These are phyloP conservation scores for Pseudomyrmex cubaensis DNA, from an alignment of 1,140 invertebrate species.

Conservation along the genomic window DNA sequence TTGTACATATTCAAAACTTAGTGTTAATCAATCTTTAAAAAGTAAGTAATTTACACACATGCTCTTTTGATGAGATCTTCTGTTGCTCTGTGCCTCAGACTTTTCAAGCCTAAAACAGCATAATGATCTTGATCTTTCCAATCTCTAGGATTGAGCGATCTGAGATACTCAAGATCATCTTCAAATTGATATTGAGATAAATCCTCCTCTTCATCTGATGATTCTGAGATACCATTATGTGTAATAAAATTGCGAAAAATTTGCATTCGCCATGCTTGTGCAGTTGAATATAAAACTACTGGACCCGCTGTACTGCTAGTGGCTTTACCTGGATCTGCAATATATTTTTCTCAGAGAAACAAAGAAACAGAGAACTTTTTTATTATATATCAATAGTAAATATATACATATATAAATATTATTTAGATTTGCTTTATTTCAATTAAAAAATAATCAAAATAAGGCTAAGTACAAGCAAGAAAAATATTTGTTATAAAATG, in stretches of 20 bases:
- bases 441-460: too few species aligned
- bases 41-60: slow-evolving; percentile 88
- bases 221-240: slow-evolving; percentile 64
- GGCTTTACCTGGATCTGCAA: slow-evolving; percentile 48
- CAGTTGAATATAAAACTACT: slow-evolving; percentile 79
- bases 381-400: too few species aligned
- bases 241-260: slow-evolving; percentile 74
- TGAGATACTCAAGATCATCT: slow-evolving; percentile 93
- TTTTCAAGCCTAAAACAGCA: slow-evolving; percentile 94
- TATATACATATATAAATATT: too few species aligned
- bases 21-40: neutral
- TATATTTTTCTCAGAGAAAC: neutral
- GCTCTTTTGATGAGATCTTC: slow-evolving; percentile 97
- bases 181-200: slow-evolving; percentile 88
- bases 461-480: too few species aligned
- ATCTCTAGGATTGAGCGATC: slow-evolving; percentile 97
- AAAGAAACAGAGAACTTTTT: neutral
- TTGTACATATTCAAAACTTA: neutral
- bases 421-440: too few species aligned
- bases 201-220: slow-evolving; percentile 86
- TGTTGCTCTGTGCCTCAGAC: slow-evolving; percentile 91
- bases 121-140: slow-evolving; percentile 99
- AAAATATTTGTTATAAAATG: too few species aligned
- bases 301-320: slow-evolving; percentile 65
- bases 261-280: slow-evolving; percentile 79